Evolutionary conservation across 1,140 invertebrate species (phyloP).

Genomic region (Meloidogyne floridensis): DNA sequence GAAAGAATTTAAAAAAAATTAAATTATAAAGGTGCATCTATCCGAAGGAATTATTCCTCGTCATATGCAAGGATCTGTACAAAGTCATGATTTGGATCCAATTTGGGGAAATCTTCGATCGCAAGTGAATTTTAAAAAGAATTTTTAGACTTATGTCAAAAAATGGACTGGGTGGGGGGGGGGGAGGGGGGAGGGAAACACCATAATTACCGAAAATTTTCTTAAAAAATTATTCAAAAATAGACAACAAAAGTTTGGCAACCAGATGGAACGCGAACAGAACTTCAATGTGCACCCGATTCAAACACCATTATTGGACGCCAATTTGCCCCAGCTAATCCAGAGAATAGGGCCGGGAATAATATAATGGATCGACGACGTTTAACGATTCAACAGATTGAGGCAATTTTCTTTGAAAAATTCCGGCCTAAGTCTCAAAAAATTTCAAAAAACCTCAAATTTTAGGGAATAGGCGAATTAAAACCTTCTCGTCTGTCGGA

Average conservation of each 20-base stretch:
- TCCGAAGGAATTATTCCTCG: constrained; percentile 46
- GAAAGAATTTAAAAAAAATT: neutral
- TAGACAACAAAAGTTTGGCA: constrained; percentile 47
- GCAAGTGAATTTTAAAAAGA: constrained; percentile 27
- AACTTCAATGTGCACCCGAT: constrained; percentile 27
- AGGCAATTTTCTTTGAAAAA: constrained; percentile 24
- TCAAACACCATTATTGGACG: constrained; percentile 44
- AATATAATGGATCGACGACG: constrained; percentile 48
- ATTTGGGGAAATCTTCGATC: constrained; percentile 37
- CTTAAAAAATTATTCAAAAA: neutral
- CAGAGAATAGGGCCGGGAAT: constrained; percentile 38
- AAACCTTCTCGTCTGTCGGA: constrained; percentile 40
- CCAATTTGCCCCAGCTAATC: constrained; percentile 44
- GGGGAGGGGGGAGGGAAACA: too few species aligned
- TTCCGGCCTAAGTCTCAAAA: constrained; percentile 9
- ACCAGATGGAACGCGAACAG: constrained; percentile 35
- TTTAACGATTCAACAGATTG: constrained; percentile 34
- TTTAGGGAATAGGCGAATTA: constrained; percentile 34
- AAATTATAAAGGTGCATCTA: constrained; percentile 29
- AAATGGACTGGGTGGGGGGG: too few species aligned
- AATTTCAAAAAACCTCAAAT: neutral
- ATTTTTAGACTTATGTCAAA: too few species aligned
- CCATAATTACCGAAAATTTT: too few species aligned
- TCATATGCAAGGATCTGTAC: constrained; percentile 33
- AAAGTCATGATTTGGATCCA: constrained; percentile 24